Conservation (phyloP, 2,113 vertebrate genomes). For the Cebus imitator region DNA sequence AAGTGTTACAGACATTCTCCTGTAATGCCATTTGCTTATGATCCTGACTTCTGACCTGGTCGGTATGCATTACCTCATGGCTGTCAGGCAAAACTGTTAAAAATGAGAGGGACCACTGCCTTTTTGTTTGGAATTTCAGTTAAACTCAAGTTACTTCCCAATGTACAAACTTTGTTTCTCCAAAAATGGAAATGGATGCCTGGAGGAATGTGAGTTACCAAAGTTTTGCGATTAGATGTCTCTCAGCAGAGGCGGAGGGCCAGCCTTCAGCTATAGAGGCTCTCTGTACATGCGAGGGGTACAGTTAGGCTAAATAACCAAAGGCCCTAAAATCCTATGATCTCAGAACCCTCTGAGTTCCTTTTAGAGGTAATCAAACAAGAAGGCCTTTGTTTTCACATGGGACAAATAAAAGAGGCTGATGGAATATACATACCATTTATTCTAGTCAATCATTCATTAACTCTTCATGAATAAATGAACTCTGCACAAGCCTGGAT, state of each 20-base stretch:
- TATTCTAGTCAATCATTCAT: background rate
- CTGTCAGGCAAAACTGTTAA: background rate
- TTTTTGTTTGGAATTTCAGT: background rate
- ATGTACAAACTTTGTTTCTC: background rate
- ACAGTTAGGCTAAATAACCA: background rate
- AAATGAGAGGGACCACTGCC: background rate
- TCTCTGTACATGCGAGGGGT: accelerated
- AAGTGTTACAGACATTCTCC: too few species aligned
- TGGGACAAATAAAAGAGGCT: background rate
- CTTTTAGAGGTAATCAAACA: background rate
- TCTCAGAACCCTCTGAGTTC: background rate
- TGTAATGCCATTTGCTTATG: background rate
- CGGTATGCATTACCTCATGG: background rate
- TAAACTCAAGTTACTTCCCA: background rate
- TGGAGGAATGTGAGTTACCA: background rate
- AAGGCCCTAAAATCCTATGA: background rate
- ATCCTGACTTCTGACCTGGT: background rate
- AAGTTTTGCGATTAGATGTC: background rate
- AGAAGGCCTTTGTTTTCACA: background rate
- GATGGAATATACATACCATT: background rate
- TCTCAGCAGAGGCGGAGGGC: background rate
- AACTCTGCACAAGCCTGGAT: background rate
- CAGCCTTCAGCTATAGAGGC: too few species aligned
- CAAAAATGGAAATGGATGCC: background rate
- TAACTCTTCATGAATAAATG: too few species aligned